phyloP scores from a whole-genome alignment of 2,113 vertebrate species.

The Gymnarchus niloticus region DNA sequence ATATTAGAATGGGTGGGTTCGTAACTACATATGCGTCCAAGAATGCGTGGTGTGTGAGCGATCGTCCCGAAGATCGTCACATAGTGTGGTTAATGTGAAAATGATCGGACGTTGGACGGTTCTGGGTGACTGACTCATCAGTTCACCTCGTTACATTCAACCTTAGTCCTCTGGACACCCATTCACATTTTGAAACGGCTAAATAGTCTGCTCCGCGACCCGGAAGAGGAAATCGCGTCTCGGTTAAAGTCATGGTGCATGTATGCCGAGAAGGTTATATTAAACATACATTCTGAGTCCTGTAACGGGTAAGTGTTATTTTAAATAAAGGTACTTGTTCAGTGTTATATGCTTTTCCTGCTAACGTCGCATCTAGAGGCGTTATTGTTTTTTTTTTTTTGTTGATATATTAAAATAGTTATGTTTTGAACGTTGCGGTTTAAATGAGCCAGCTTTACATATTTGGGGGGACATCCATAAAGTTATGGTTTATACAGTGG shows the following conservation, averaged over 20 bases:
- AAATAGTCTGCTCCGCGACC: constrained; percentile 49
- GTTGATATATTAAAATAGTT: background rate
- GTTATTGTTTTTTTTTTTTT: background rate
- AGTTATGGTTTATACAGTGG: constrained; percentile 18
- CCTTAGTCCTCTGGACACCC: background rate
- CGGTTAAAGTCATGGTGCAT: constrained; percentile 52
- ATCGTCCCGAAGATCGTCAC: background rate
- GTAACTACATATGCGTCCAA: background rate
- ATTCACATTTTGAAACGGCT: background rate
- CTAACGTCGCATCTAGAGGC: background rate
- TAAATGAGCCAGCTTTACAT: background rate
- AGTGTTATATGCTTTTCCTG: background rate
- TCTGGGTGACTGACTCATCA: background rate
- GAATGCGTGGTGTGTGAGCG: too few species aligned
- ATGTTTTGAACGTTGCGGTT: background rate
- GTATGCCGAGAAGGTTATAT: constrained; percentile 64
- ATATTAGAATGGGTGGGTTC: constrained; percentile 25
- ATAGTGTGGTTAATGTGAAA: background rate
- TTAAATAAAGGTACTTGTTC: background rate
- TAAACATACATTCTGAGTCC: constrained; percentile 36
- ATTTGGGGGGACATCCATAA: constrained; percentile 10
- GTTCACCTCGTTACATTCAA: too few species aligned
- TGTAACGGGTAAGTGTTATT: constrained; percentile 50
- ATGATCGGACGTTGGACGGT: background rate
- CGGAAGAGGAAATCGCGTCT: constrained; percentile 63